Evolutionary conservation across 2,888 invertebrate species (phyloP), one percentile per base, ranked within the genome.

Genomic region (Eupithecia inturbata): DNA sequence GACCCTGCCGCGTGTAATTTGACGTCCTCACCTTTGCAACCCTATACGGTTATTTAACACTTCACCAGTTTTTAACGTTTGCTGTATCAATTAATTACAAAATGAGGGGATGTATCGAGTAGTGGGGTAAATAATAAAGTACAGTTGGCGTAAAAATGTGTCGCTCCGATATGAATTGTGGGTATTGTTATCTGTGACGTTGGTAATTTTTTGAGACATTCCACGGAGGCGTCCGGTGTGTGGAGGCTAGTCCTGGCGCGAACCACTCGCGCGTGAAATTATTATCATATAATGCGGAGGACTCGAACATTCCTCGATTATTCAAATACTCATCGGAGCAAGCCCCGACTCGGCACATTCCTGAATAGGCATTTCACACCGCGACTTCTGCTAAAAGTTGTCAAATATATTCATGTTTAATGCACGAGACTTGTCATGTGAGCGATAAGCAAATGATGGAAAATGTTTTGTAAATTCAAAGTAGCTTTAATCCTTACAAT

Each of bases 391-490:
- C 88, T 89, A 88, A 93, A 91, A 91, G 90, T 92, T 92, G 89
- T 93, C 91, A 91, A 92, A 91, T 91, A 89, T 92, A 92, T 92
- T 92, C 91, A 89, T 88, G 90, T 89, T 87, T 91, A 91, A 92
- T 92, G 90, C 89, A 89, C 91, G 86, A 89, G 89, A 89, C 88
- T 90, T 92, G 92, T 92, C 93, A 93, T 89, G 90, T 91, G 89
- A 89, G 85, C 91, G 93, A 93, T 93, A 93, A 93, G 93, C 92
- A 91, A 94, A 93, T 92, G 92, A 93, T 91, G 91, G 90, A 92
- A 93, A 92, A 93, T 92, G 93, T 91, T 92, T 93, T 93, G 92
- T 92, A 90, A 93, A 93, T 94, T 89, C 88, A 86, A 89, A 89
- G 88, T 87, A 87, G 88, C 90, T 86, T 90, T 92, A 91, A 91